These are phyloP conservation scores for Bryconaethiops microstoma DNA, from an alignment of 2,797 vertebrate species.

Conservation along the genomic window DNA sequence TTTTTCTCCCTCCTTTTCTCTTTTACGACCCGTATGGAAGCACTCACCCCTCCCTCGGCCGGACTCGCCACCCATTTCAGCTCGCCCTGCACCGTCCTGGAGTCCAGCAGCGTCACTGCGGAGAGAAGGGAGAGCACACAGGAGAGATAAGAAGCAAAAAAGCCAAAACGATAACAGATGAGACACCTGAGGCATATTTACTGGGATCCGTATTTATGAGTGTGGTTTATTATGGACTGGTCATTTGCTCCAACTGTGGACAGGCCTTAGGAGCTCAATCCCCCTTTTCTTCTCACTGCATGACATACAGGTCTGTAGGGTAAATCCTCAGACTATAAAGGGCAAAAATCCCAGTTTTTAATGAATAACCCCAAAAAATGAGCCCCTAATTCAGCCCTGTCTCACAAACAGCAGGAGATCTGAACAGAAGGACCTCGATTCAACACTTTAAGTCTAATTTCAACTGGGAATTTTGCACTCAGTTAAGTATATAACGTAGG, in stretches of 20 bases:
- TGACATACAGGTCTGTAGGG: not conserved
- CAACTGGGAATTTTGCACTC: too few species aligned
- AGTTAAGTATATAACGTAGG: too few species aligned
- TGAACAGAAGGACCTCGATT: too few species aligned
- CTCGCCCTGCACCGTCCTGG: constrained; percentile 96
- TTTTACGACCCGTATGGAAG: constrained; percentile 39
- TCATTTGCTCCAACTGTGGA: not conserved
- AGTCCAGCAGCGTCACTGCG: constrained; percentile 95
- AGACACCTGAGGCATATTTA: not conserved
- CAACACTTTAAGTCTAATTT: too few species aligned
- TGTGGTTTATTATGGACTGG: not conserved
- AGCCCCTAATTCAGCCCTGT: too few species aligned
- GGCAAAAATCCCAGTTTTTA: too few species aligned
- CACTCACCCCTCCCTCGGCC: constrained; percentile 98
- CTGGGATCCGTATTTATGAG: not conserved
- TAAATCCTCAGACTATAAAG: not conserved
- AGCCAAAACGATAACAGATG: constrained; percentile 7
- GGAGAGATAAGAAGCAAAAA: constrained; percentile 50
- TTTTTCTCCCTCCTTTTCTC: constrained; percentile 36
- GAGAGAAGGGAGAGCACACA: constrained; percentile 57
- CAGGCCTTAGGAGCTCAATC: not conserved
- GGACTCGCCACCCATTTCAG: constrained; percentile 98
- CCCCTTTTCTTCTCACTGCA: not conserved
- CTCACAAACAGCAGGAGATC: too few species aligned
- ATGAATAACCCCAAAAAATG: too few species aligned